phyloP scores from a whole-genome alignment of 2,797 vertebrate species.

The Microchirus variegatus region DNA sequence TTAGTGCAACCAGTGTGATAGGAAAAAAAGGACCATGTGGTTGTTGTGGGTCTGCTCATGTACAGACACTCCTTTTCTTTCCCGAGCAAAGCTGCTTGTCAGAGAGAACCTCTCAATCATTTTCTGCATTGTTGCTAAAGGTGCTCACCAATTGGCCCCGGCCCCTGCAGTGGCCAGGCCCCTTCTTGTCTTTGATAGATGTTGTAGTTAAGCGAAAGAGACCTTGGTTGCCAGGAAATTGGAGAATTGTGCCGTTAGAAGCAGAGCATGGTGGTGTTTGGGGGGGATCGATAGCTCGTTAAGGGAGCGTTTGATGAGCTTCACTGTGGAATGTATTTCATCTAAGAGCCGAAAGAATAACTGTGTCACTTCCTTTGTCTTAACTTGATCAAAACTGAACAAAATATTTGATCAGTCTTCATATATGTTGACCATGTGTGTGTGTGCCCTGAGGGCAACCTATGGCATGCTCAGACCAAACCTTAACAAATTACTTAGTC shows the following conservation, averaged over 20 bases:
- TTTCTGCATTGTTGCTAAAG: slow-evolving; percentile 13
- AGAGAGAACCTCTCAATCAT: slow-evolving; percentile 68
- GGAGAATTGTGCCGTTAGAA: slow-evolving; percentile 16
- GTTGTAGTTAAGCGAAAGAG: slow-evolving; percentile 22
- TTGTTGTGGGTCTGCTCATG: slow-evolving; percentile 36
- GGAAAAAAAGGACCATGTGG: slow-evolving; percentile 53
- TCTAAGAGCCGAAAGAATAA: slow-evolving; percentile 21
- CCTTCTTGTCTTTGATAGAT: slow-evolving; percentile 40
- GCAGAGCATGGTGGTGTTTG: neutral
- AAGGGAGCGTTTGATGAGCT: slow-evolving; percentile 31
- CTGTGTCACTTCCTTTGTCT: neutral
- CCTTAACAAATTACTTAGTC: slow-evolving; percentile 3
- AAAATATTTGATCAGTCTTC: neutral
- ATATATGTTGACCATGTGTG: neutral
- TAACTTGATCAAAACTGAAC: neutral
- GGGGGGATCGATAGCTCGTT: slow-evolving; percentile 50
- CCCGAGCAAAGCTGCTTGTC: slow-evolving; percentile 55
- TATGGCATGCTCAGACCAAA: neutral
- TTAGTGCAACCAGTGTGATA: slow-evolving; percentile 22
- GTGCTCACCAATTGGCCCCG: slow-evolving; percentile 10
- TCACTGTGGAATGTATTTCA: slow-evolving; percentile 9
- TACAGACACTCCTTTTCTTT: slow-evolving; percentile 65
- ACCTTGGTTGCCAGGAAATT: slow-evolving; percentile 30
- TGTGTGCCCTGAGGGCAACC: neutral
- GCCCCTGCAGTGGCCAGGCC: neutral